These are phyloP conservation scores for Liposcelis brunnea DNA, from an alignment of 2,888 invertebrate genomes.

Conservation along the genomic window DNA sequence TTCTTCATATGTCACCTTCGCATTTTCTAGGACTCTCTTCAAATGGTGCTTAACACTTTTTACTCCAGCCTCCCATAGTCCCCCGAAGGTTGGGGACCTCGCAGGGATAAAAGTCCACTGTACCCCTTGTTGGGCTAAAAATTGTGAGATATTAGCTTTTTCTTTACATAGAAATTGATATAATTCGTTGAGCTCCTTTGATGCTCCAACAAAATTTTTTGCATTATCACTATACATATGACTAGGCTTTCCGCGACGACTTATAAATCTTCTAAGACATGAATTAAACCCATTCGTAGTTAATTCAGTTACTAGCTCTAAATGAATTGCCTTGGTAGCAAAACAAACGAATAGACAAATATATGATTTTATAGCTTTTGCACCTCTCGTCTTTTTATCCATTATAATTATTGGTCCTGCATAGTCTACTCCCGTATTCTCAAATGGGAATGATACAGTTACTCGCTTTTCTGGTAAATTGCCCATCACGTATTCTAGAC, in stretches of 20 bases:
- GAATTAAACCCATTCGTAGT: constrained; percentile 20
- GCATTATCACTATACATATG: constrained; percentile 21
- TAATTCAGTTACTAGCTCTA: constrained; percentile 20
- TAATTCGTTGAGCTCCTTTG: constrained; percentile 13
- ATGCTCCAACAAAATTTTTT: constrained; percentile 20
- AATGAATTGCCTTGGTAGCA: constrained; percentile 19
- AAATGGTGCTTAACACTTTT: constrained; percentile 22
- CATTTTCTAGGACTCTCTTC: constrained; percentile 17
- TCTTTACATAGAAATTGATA: neutral
- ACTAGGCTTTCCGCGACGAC: constrained; percentile 18
- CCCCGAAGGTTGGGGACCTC: constrained; percentile 21
- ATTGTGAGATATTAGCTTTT: neutral
- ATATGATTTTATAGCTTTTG: constrained; percentile 16
- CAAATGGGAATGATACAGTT: constrained; percentile 18
- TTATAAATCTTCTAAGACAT: constrained; percentile 17
- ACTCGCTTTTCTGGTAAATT: constrained; percentile 21
- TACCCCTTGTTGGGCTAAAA: constrained; percentile 15
- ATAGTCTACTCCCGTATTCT: constrained; percentile 21
- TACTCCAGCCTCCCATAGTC: constrained; percentile 23
- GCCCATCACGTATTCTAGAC: constrained; percentile 20
- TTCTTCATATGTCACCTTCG: constrained; percentile 20
- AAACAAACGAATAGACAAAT: constrained; percentile 19
- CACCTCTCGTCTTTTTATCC: constrained; percentile 12
- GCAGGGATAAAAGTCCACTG: constrained; percentile 23
- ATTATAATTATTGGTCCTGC: constrained; percentile 20